These are phyloP conservation scores for Agrochola litura DNA, from an alignment of 2,888 invertebrate species.

Conservation along the genomic window DNA sequence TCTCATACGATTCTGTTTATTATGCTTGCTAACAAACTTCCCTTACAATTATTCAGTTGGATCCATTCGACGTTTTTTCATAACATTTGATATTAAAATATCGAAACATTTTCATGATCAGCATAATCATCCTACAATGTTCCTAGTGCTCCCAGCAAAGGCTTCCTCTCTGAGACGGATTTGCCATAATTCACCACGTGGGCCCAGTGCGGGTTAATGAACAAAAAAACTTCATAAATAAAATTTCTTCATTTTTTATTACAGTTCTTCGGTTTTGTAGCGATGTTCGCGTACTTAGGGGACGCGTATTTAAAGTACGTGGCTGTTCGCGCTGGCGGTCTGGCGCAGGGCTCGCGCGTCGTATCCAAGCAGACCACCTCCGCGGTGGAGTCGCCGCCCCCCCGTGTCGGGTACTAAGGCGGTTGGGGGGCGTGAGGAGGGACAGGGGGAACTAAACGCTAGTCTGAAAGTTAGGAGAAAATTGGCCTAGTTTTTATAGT, in stretches of 20 bases:
- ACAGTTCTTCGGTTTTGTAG: conserved; percentile 96
- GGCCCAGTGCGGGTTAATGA: too few relatives aligned
- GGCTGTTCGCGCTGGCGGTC: conserved; percentile 92
- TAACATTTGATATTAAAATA: background rate
- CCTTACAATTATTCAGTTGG: background rate
- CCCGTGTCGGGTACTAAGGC: conserved; percentile 79
- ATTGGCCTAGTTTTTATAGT: background rate
- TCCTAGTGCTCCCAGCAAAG: too few relatives aligned
- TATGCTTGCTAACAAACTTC: background rate
- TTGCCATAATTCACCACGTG: too few relatives aligned
- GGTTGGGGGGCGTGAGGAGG: background rate
- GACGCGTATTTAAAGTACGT: conserved; percentile 95
- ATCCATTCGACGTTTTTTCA: background rate
- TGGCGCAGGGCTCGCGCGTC: conserved; percentile 93
- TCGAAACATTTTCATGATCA: background rate
- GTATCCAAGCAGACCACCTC: conserved; percentile 92
- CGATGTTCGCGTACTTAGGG: conserved; percentile 94
- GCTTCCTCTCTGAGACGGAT: too few relatives aligned
- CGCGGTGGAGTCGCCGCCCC: conserved; percentile 82
- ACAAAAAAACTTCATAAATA: background rate
- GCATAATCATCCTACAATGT: too few relatives aligned
- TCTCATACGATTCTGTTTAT: background rate
- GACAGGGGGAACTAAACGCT: background rate
- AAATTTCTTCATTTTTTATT: background rate
- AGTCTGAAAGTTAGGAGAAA: conserved; percentile 4